phyloP scores from a whole-genome alignment of 2,113 vertebrate genomes.

The Pluvianellus socialis region DNA sequence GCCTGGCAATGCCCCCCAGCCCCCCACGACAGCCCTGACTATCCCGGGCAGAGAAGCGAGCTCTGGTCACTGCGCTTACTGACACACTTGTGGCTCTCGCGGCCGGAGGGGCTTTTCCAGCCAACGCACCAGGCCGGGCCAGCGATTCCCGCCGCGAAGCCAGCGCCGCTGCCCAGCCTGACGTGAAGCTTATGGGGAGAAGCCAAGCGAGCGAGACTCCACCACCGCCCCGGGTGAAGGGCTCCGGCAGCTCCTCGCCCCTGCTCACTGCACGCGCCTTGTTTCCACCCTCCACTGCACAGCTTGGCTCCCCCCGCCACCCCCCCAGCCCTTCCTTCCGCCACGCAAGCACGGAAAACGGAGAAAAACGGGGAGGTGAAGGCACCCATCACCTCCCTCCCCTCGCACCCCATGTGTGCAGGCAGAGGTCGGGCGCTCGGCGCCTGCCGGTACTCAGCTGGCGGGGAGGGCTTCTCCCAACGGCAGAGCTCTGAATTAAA shows the following conservation, averaged over 20 bases:
- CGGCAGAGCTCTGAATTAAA: conserved; percentile 68
- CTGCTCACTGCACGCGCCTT: not conserved
- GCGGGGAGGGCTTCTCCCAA: conserved; percentile 47
- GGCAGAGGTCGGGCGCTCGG: not conserved
- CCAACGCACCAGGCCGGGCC: not conserved
- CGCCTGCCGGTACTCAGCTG: conserved; percentile 8
- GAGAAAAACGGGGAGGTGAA: not conserved
- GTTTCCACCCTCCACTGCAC: not conserved
- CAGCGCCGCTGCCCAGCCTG: not conserved
- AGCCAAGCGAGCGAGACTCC: conserved; percentile 39
- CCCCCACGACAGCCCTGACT: not conserved
- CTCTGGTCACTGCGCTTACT: not conserved
- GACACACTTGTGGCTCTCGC: conserved; percentile 43
- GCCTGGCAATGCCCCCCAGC: not conserved
- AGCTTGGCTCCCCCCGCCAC: not conserved
- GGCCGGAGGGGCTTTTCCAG: conserved; percentile 46
- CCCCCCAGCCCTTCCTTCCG: not conserved
- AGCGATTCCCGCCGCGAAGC: not conserved
- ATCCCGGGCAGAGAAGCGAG: not conserved
- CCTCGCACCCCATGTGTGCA: accelerated
- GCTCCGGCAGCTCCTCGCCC: not conserved
- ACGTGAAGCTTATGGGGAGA: conserved; percentile 39
- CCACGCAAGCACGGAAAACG: accelerated
- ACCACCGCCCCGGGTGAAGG: not conserved
- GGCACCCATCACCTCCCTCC: not conserved